Evolutionary conservation across 2,888 invertebrate genomes (phyloP), one percentile per base, ranked within the genome.

Genomic region (Teleiodes luculella): DNA sequence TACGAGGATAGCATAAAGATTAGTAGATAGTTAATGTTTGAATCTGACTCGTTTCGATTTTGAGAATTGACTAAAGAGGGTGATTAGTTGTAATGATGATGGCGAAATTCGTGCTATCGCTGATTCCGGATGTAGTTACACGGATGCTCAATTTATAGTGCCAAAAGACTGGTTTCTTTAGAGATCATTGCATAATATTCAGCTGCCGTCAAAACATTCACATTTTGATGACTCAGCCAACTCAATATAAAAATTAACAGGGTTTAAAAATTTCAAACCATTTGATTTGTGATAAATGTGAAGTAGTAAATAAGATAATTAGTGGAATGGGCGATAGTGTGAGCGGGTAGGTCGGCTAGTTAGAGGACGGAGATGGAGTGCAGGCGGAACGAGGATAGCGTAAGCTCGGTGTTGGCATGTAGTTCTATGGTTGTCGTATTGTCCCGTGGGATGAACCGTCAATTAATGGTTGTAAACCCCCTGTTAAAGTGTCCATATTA

Each of bases 401-500:
- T 73, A 76, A 73, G 78, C 78, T 80, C 78, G 78, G 76, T 77
- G 77, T 78, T 72, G 70, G 65, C 58, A n/a, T 35, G 66, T 66
- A 69, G 71, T 68, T 74, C 67, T 64, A 72, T 71, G 78, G 75
- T 77, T 75, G 77, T 66, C 57, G 67, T 68, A 64, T 68, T 66
- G 72, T 72, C 69, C 66, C 67, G 74, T 58, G 81, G 78, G 69
- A 74, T 80, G 77, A 72, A 74, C 83, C 80, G 88, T 88, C 88
- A 87, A 88, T 87, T 88, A 87, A 72, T 61, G 70, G 73, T 74
- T 70, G 70, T 73, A 66, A 64, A 64, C 63, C 66, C n/a, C 65
- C 67, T 63, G 76, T 80, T 79, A 73, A 80, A 76, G 80, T 79
- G 86, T 84, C 86, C 85, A 85, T 80, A 77, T 83, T 83, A 82